Percentiles rank a stretch among this genome's conserved stretches.
These are phyloP conservation scores for Arvicanthis niloticus DNA, from an alignment of 2,113 vertebrate species.

Conservation along the genomic window DNA sequence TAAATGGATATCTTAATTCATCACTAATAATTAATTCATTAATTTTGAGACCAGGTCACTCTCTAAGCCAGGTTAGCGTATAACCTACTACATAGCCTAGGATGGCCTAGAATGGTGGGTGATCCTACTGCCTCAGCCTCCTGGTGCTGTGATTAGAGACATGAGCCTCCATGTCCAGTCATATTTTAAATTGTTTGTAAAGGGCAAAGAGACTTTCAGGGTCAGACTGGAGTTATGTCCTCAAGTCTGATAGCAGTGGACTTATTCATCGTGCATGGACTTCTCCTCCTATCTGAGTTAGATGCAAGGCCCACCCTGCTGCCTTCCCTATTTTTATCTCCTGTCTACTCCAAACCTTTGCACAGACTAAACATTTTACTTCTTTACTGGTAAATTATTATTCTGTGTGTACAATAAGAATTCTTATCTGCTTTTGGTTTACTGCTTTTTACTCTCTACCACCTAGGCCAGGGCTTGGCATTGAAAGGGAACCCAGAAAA, in stretches of 20 bases:
- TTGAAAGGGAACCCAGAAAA: background rate
- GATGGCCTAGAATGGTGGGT: background rate
- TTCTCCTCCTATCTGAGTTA: background rate
- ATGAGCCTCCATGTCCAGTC: background rate
- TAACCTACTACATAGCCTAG: background rate
- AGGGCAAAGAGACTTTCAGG: background rate
- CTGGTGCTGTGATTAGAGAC: background rate
- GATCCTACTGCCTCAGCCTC: background rate
- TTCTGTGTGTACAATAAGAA: background rate
- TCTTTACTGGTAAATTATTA: background rate
- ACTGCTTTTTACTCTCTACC: background rate
- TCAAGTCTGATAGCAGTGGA: no score
- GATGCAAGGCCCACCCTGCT: no score
- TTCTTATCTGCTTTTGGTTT: background rate
- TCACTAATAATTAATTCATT: background rate
- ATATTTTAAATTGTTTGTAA: background rate
- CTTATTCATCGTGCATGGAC: fast-evolving
- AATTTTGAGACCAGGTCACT: background rate
- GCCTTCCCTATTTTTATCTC: background rate
- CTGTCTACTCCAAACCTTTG: background rate
- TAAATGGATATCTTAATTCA: background rate
- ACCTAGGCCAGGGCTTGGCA: background rate
- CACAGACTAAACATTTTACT: background rate
- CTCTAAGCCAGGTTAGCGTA: background rate
- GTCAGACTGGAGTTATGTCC: background rate